Conservation (phyloP, 2,113 vertebrate genomes). For the Gymnocephalus cernua region DNA sequence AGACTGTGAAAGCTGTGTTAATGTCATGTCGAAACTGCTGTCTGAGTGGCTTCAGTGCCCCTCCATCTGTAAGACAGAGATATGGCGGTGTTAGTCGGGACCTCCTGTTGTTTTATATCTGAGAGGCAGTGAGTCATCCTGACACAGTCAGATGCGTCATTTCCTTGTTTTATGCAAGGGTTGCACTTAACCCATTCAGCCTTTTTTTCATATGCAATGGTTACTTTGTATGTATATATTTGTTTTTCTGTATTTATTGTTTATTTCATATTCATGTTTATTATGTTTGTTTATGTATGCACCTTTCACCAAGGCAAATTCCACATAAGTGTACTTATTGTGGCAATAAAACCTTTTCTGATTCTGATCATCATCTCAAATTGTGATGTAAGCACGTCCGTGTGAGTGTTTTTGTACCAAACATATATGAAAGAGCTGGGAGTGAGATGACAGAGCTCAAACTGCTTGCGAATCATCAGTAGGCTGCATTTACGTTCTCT, state of each 20-base stretch:
- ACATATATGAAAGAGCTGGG: conserved; percentile 5
- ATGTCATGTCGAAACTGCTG: conserved; percentile 3
- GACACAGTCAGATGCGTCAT: conserved; percentile 27
- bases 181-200: no score
- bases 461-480: conserved; percentile 10
- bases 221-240: no score
- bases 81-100: conserved; percentile 4
- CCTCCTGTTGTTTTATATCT: conserved; percentile 22
- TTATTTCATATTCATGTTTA: no score
- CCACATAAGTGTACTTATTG: no score
- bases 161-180: background rate
- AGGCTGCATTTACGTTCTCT: background rate
- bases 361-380: background rate
- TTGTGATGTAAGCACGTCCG: background rate
- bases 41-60: background rate
- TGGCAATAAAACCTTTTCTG: no score
- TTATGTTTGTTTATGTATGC: no score
- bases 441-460: conserved; percentile 11
- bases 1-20: background rate
- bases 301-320: no score
- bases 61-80: conserved; percentile 8
- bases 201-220: no score
- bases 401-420: background rate
- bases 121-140: conserved; percentile 25
- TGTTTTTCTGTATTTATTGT: no score